Evolutionary conservation across 2,888 invertebrate species (phyloP), one percentile per base, ranked within the genome.

Genomic region (Amiota minor): DNA sequence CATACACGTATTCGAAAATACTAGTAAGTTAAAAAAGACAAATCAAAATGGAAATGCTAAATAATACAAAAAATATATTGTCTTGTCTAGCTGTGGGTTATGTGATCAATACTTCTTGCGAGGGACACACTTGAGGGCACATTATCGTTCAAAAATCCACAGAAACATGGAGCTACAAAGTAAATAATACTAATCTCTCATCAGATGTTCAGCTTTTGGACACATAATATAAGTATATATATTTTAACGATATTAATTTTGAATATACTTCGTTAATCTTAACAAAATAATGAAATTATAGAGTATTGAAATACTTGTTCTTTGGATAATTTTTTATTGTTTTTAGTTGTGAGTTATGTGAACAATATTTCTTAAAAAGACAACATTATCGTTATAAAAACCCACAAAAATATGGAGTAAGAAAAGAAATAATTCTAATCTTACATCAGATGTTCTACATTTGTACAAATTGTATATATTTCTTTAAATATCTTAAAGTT

Each of bases 101-200:
- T 83, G 82, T 72, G 82, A 83, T 56, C 78, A 80, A 1, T 83
- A 83, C 2, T 83, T 83, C 9, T 72, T 84, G 65, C 76, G 85
- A 1, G 77, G 83, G 0, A 79, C 83, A 0, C 86, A 83, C 50
- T 70, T 83, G 4, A 68, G 68, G 8, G 78, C 81, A 3, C 82
- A 83, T 12, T 76, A 56, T 16, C 86, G 86, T 2, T 86, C 86
- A 9, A 86, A 84, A 35, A 74, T 74, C 1, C 82, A 83, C 47
- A 77, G 76, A 10, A 53, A 16, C 3, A 53, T 16, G 9, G 53
- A 53, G 35, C 35, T 6, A 35, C 35, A 35, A 23, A 1, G 1
- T 1, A 1, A 35, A 35, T 6, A 35, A 6, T 35, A 6, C 35
- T 35, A 35, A 35, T 35, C 35, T 35, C 35, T 0, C 35, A 35